Conservation (phyloP, 2,888 invertebrate species). For the Caenorhabditis afra region DNA sequence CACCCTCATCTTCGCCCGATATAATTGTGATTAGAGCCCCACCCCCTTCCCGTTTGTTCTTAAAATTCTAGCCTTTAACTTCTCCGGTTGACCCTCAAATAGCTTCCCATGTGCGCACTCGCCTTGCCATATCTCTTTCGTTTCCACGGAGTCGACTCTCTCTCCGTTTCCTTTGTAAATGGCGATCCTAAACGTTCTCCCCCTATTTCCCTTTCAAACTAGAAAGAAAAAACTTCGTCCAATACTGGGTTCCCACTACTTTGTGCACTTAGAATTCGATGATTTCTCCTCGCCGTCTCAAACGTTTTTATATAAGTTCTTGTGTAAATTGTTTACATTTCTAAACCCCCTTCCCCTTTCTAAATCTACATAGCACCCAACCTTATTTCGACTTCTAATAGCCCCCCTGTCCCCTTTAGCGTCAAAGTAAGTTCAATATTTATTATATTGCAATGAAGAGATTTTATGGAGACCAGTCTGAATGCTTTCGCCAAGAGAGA, state of each 20-base stretch:
- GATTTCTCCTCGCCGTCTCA: constrained; percentile 3
- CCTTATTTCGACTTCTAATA: too few relatives aligned
- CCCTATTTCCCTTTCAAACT: not conserved
- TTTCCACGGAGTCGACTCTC: not conserved
- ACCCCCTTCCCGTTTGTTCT: not conserved
- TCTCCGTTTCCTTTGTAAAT: constrained; percentile 12
- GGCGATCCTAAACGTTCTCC: constrained; percentile 1
- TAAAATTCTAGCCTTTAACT: not conserved
- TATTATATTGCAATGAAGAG: not conserved
- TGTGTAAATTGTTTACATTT: too few relatives aligned
- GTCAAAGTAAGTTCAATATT: too few relatives aligned
- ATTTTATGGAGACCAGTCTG: not conserved
- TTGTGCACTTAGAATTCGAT: constrained; percentile 27
- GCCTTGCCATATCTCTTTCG: constrained; percentile 46
- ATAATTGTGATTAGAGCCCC: constrained; percentile 36
- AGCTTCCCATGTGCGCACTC: constrained; percentile 34
- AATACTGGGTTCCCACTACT: not conserved
- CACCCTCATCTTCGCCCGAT: constrained; percentile 7
- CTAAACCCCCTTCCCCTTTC: too few relatives aligned
- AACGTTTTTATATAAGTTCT: not conserved
- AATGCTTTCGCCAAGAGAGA: not conserved
- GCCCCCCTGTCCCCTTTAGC: too few relatives aligned
- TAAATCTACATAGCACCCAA: too few relatives aligned
- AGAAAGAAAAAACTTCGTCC: not conserved
- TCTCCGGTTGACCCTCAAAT: constrained; percentile 22